Percentiles rank a stretch among this genome's conserved stretches.
phyloP scores from a whole-genome alignment of 2,113 vertebrate species.

The Rutilus rutilus region DNA sequence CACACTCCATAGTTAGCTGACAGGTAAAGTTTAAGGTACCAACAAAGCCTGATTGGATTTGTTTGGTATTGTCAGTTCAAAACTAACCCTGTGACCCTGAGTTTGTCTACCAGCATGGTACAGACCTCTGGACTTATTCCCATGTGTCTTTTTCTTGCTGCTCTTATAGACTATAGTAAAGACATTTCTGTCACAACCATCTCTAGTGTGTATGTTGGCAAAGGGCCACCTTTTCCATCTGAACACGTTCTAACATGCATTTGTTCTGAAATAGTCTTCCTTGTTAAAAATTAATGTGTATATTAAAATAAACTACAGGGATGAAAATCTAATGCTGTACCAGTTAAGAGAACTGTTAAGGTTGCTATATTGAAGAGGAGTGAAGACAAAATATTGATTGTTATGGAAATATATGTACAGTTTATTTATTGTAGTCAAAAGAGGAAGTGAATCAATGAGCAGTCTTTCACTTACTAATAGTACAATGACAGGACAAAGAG shows the following conservation, averaged over 20 bases:
- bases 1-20: no score
- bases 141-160: neutral
- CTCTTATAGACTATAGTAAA: neutral
- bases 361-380: neutral
- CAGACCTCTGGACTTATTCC: no score
- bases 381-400: neutral
- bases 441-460: conserved; percentile 27
- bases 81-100: no score
- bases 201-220: neutral
- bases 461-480: conserved; percentile 20
- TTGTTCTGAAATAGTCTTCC: neutral
- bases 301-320: neutral
- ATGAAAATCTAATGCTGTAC: neutral
- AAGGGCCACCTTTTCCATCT: neutral
- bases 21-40: no score
- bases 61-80: no score
- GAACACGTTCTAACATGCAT: neutral
- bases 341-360: neutral
- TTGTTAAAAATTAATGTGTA: neutral
- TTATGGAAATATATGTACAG: conserved; percentile 61
- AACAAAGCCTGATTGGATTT: no score
- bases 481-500: neutral
- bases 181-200: neutral
- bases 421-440: conserved; percentile 54
- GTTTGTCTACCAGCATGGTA: no score